Conservation (phyloP, 2,113 vertebrate genomes). For the Lophotis ruficrista region DNA sequence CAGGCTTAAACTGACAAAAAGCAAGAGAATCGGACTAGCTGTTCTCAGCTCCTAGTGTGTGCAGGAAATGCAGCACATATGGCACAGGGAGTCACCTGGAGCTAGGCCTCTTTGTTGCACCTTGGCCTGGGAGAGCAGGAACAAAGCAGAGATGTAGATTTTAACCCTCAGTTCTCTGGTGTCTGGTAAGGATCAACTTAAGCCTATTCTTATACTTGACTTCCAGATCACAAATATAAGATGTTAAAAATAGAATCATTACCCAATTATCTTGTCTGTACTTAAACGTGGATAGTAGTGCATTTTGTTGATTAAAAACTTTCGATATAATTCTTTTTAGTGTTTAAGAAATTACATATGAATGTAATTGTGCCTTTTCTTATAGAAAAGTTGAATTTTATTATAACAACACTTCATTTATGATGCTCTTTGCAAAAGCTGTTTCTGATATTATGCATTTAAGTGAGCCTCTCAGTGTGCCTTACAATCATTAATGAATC, state of each 20-base stretch:
- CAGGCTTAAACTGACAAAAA: conserved; percentile 61
- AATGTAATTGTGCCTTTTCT: conserved; percentile 11
- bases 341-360: neutral
- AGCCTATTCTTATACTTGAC: neutral
- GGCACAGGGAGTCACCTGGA: neutral
- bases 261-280: neutral
- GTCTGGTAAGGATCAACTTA: neutral
- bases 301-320: conserved; percentile 1
- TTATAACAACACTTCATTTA: conserved; percentile 1
- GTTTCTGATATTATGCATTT: conserved; percentile 36
- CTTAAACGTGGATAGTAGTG: neutral
- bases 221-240: neutral
- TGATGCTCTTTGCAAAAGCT: conserved; percentile 29
- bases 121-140: neutral
- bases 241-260: neutral
- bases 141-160: conserved; percentile 4
- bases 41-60: neutral
- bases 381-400: conserved; percentile 15
- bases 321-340: neutral
- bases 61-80: conserved; percentile 13
- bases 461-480: conserved; percentile 20
- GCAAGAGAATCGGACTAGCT: conserved; percentile 9
- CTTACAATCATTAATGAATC: conserved; percentile 55
- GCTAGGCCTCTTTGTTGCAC: conserved; percentile 30
- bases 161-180: conserved; percentile 3